A percentile compares a stretch with the other conserved stretches of the same genome.
Evolutionary conservation across 2,113 vertebrate species (phyloP).

Genomic region (Solea solea): DNA sequence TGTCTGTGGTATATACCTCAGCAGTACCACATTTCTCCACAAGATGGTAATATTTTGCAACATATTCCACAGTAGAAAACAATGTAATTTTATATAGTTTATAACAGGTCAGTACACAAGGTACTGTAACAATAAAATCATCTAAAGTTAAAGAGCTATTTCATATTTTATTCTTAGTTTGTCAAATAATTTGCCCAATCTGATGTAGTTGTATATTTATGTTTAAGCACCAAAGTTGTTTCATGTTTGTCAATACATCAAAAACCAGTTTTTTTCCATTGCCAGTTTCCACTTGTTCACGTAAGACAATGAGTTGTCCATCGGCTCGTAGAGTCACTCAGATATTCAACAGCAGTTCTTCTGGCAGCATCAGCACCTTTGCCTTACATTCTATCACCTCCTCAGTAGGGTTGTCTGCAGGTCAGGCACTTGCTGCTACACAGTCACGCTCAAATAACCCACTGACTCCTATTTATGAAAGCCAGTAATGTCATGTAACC

Average conservation of each 20-base stretch:
- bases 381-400: conserved; percentile 18
- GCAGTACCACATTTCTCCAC: conserved; percentile 46
- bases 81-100: background rate
- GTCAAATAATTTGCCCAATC: too few relatives aligned
- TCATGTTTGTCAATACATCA: too few relatives aligned
- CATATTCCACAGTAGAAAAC: background rate
- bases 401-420: conserved; percentile 51
- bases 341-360: background rate
- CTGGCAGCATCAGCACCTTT: conserved; percentile 7
- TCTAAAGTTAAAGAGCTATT: background rate
- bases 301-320: background rate
- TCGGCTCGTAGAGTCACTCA: background rate
- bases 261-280: background rate
- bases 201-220: too few relatives aligned
- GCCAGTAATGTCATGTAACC: conserved; percentile 61
- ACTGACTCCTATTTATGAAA: conserved; percentile 38
- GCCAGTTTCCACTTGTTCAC: conserved; percentile 1
- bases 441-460: conserved; percentile 17
- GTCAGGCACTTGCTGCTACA: conserved; percentile 49
- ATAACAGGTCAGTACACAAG: background rate
- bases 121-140: background rate
- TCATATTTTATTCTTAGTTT: too few relatives aligned
- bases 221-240: too few relatives aligned
- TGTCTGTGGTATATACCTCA: background rate
- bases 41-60: conserved; percentile 58